Evolutionary conservation across 2,113 vertebrate species (phyloP).

Genomic region (Mesembrinibis cayennensis): DNA sequence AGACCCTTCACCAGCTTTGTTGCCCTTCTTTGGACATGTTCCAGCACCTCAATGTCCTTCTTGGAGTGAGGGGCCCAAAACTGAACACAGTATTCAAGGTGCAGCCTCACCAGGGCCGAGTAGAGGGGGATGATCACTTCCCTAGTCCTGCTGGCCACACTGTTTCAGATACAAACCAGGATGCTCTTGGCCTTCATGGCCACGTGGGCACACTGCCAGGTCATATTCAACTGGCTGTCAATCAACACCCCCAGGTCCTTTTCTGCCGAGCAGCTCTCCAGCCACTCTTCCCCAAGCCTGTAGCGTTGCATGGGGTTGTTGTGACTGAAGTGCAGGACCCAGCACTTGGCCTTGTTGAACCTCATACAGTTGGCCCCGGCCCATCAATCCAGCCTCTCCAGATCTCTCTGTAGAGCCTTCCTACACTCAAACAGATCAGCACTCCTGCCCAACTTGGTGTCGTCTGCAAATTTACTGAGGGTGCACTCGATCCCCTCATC

Average conservation of each 20-base stretch:
- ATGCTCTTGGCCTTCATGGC: background rate
- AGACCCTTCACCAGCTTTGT: no score
- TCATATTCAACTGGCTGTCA: background rate
- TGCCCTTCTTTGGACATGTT: no score
- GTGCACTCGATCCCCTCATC: background rate
- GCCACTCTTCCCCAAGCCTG: background rate
- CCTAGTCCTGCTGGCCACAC: background rate
- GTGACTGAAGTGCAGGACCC: background rate
- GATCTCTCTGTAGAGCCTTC: background rate
- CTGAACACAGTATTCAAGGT: background rate
- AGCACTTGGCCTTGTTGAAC: background rate
- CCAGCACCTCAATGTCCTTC: no score
- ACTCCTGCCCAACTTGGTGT: background rate
- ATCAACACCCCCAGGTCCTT: background rate
- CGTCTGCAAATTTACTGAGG: background rate
- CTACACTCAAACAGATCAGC: background rate
- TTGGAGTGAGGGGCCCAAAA: no score
- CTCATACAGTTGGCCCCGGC: background rate
- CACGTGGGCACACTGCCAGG: background rate
- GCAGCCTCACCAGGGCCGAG: background rate
- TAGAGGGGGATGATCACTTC: background rate
- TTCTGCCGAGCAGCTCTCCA: fast-evolving
- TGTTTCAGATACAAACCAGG: background rate
- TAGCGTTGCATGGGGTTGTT: background rate
- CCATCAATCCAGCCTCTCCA: background rate